A percentile compares a stretch with the other conserved stretches of the same genome.
Evolutionary conservation across 2,888 invertebrate species (phyloP).

Genomic region (Lasioglossum pauxillum): DNA sequence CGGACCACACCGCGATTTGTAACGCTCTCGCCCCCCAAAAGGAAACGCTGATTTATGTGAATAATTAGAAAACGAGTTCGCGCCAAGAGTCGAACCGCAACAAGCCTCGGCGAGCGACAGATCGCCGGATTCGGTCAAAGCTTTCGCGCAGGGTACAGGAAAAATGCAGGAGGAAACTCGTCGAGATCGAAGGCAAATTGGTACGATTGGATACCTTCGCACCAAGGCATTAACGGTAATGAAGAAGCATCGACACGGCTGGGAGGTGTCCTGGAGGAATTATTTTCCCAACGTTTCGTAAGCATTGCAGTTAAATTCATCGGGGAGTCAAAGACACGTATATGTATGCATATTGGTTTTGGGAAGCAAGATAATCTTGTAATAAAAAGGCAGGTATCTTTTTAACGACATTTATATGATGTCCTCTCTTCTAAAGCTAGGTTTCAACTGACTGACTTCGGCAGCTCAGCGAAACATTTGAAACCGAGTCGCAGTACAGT

Average conservation of each 20-base stretch:
- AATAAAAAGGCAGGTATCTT: too few relatives aligned
- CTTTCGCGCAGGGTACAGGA: background rate
- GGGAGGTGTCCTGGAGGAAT: background rate
- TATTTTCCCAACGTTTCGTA: background rate
- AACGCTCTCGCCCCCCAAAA: conserved; percentile 26
- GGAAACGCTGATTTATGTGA: conserved; percentile 46
- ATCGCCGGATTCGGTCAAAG: background rate
- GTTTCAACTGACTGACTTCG: too few relatives aligned
- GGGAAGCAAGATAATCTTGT: too few relatives aligned
- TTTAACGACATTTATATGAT: too few relatives aligned
- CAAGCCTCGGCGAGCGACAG: conserved; percentile 15
- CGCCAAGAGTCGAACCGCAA: background rate
- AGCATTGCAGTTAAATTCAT: too few relatives aligned
- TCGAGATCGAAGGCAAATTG: conserved; percentile 8
- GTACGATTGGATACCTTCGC: background rate
- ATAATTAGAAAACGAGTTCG: conserved; percentile 50
- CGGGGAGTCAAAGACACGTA: too few relatives aligned
- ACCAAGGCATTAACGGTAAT: background rate
- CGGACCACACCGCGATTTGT: conserved; percentile 50
- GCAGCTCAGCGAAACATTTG: too few relatives aligned
- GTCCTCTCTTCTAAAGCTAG: too few relatives aligned
- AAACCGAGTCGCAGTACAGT: too few relatives aligned
- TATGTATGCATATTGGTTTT: too few relatives aligned
- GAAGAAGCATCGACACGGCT: background rate
- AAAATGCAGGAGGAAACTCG: background rate